Evolutionary conservation across 1,140 invertebrate genomes (phyloP), one percentile per base, ranked within the genome.

Genomic region (Orchesella cincta): DNA sequence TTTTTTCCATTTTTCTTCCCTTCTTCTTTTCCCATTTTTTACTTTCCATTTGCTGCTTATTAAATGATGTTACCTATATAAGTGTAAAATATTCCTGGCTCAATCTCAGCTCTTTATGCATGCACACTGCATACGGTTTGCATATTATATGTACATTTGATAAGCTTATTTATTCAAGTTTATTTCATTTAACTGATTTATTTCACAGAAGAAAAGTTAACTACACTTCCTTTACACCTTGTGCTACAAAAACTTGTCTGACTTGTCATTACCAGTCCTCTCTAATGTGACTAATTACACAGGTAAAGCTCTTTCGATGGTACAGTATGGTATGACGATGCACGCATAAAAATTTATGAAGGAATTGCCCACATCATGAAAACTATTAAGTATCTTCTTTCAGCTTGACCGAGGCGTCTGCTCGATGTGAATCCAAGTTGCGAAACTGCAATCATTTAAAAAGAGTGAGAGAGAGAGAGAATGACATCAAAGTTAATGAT

Each of bases 241-340:
- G 62, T 2, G 14, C 1, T 23, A 67, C 12, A 81, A 81, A 81
- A 81, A 81, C 79, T 81, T 67, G 77, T 77, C 77, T 67, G 77
- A 81, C 79, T 77, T 78, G 79, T 62, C 79, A 81, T 81, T 81
- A 79, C 77, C 72, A 77, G 76, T 79, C 73, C 73, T 76, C 79
- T 81, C 75, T 79, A 79, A 81, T 81, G 78, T 81, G 80, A 81
- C 80, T 81, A 81, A 81, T 81, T 81, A 81, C 78, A 79, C 62
- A 67, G n/a, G 26, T 67, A 67, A 67, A 67, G 12, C 31, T 67
- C 62, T 67, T 67, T 67, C 33, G 54, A n/a, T n/a, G n/a, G n/a
- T n/a, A n/a, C n/a, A n/a, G n/a, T n/a, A n/a, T n/a, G n/a, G n/a
- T n/a, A n/a, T n/a, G n/a, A n/a, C n/a, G n/a, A n/a, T n/a, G n/a